Percentiles rank a stretch among this genome's conserved stretches.
phyloP scores from a whole-genome alignment of 92 coral and sea anemone genomes.

The Umimayanthus kanabou region DNA sequence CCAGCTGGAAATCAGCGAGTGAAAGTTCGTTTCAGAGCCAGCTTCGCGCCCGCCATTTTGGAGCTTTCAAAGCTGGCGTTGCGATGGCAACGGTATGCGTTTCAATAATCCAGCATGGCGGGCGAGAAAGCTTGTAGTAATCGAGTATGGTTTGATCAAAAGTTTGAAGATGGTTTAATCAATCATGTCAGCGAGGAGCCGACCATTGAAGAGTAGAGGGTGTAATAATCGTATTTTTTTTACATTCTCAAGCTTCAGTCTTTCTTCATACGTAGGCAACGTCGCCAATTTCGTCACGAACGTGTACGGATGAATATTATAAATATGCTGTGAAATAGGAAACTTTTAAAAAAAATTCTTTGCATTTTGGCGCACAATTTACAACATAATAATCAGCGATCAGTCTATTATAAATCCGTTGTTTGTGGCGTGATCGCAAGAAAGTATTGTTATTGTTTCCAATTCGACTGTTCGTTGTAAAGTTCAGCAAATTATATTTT shows the following conservation, averaged over 20 bases:
- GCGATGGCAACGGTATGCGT: conserved; percentile 26
- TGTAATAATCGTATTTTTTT: background rate
- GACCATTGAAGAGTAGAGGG: no score
- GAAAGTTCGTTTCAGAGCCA: background rate
- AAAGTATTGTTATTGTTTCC: background rate
- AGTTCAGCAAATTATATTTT: no score
- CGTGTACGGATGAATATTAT: background rate
- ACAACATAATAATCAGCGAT: background rate
- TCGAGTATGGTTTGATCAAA: no score
- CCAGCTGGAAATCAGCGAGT: conserved; percentile 27
- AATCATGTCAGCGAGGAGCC: no score
- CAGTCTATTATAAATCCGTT: background rate
- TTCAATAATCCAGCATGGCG: conserved; percentile 16
- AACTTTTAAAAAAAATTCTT: conserved; percentile 12
- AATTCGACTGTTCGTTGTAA: no score
- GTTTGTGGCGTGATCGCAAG: conserved; percentile 14
- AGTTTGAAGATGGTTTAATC: no score
- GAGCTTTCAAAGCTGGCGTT: conserved; percentile 6
- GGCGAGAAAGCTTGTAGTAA: background rate
- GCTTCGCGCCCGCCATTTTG: conserved; percentile 29
- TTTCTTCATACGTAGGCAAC: no score
- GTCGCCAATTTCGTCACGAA: background rate
- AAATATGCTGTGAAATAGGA: background rate
- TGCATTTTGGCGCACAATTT: conserved; percentile 30
- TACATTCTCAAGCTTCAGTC: background rate